Evolutionary conservation across 92 coral and sea anemone species (phyloP).

Genomic region (Diadumene lineata): DNA sequence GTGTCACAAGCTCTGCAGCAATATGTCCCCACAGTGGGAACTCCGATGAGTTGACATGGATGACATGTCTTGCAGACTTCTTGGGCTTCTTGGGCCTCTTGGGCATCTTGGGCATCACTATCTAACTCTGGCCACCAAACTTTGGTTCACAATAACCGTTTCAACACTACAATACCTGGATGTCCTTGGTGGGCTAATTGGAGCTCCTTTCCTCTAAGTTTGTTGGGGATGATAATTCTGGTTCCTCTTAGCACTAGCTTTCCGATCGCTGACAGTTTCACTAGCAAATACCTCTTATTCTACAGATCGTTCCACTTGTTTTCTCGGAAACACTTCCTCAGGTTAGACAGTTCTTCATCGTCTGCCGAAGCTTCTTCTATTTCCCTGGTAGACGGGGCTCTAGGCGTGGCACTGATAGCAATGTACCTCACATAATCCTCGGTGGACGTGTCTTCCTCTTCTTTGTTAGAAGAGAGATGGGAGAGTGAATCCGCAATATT

Average conservation of each 20-base stretch:
- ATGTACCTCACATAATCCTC: conserved; percentile 35
- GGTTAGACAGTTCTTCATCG: conserved; percentile 36
- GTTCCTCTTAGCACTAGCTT: conserved; percentile 49
- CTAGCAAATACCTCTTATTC: conserved; percentile 42
- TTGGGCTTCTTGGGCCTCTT: conserved; percentile 47
- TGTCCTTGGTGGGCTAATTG: conserved; percentile 54
- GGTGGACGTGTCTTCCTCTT: conserved; percentile 11
- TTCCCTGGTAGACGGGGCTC: conserved; percentile 57
- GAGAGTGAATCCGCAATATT: conserved; percentile 42
- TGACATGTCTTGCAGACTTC: conserved; percentile 49
- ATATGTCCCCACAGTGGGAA: conserved; percentile 40
- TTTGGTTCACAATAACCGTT: conserved; percentile 44
- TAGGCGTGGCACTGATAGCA: conserved; percentile 51
- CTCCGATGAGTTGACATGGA: conserved; percentile 49
- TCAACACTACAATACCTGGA: conserved; percentile 48
- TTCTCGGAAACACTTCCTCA: conserved; percentile 29
- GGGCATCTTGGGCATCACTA: no score
- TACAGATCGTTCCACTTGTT: conserved; percentile 26
- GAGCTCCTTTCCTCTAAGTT: conserved; percentile 33
- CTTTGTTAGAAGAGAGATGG: conserved; percentile 7
- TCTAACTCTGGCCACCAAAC: conserved; percentile 64
- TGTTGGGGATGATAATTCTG: conserved; percentile 44
- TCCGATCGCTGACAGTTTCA: conserved; percentile 39
- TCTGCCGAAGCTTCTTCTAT: conserved; percentile 52
- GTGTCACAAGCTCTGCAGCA: conserved; percentile 45